Evolutionary conservation across 2,797 vertebrate species (phyloP).

Genomic region (Eurystomus glaucurus): DNA sequence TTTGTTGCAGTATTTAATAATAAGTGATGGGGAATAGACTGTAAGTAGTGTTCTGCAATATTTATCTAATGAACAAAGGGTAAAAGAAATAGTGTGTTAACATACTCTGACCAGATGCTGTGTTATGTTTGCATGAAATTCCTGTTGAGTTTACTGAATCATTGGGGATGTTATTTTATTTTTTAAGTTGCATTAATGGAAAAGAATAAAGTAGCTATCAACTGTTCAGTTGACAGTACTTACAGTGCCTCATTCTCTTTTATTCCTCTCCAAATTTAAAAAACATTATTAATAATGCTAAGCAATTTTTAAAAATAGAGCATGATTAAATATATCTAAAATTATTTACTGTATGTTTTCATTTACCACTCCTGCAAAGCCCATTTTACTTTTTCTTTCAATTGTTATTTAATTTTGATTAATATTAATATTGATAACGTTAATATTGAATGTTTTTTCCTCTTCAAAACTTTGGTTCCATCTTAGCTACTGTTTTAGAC

Average conservation of each 20-base stretch:
- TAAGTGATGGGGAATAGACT: background rate
- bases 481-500: background rate
- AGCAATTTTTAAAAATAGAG: background rate
- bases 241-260: background rate
- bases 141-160: background rate
- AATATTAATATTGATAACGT: too few relatives aligned
- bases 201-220: background rate
- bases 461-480: background rate
- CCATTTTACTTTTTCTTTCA: background rate
- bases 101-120: background rate
- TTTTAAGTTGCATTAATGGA: background rate
- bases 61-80: background rate
- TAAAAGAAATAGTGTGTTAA: background rate
- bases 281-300: background rate
- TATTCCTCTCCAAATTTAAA: background rate
- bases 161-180: background rate
- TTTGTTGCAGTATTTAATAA: background rate
- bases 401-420: background rate
- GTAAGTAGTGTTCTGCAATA: background rate
- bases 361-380: background rate
- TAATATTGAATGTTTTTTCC: background rate
- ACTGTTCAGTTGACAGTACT: background rate
- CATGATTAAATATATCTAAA: background rate
- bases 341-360: background rate
- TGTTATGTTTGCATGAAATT: background rate